Base-by-base conservation (phyloP, 2,888 invertebrate genomes). In the Catocala fraxini region DNA sequence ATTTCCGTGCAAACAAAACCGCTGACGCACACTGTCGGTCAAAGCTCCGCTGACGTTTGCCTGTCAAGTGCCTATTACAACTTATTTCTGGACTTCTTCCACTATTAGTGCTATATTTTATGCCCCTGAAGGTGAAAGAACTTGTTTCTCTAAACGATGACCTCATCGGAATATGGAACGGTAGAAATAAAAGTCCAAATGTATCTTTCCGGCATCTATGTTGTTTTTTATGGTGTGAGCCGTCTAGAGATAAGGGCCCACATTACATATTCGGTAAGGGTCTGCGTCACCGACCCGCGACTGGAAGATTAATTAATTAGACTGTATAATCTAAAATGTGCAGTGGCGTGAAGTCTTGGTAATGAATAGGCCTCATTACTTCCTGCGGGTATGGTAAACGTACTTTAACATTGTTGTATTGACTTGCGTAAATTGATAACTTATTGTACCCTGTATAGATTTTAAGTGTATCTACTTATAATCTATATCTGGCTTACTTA, bases 1-100 rank as follows among this genome's bases (percentile, higher is more conserved):
- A 90, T 90, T 90, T 90, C 82, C 80, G 89, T 77, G 76, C 67
- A 85, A 77, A 77, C 75, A 75, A 73, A 73, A 77, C 65, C 64
- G 69, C 75, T 77, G 73, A 77, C 76, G 76, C 63, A 77, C 71
- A 64, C 59, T 47, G 61, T 65, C 76, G 88, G 87, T 88, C 88
- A 87, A 86, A 88, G 88, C 86, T 80, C 87, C 78, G 63, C 74
- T 80, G 77, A 76, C 74, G 80, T 70, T 67, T 65, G 77, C 73
- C 77, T 77, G 77, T 80, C 75, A 69, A 73, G 68, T 68, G 59
- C 65, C 71, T 77, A 76, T 75, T 75, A 68, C 67, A 58, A 62
- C 71, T 73, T 76, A 79, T 82, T 79, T 71, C 69, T 74, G 72
- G 76, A 77, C 55, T 70, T 65, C 71, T 66, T 72, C 62, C 68